Evolutionary conservation across 2,113 vertebrate genomes (phyloP), one percentile per base, ranked within the genome.

Genomic region (Solea senegalensis): DNA sequence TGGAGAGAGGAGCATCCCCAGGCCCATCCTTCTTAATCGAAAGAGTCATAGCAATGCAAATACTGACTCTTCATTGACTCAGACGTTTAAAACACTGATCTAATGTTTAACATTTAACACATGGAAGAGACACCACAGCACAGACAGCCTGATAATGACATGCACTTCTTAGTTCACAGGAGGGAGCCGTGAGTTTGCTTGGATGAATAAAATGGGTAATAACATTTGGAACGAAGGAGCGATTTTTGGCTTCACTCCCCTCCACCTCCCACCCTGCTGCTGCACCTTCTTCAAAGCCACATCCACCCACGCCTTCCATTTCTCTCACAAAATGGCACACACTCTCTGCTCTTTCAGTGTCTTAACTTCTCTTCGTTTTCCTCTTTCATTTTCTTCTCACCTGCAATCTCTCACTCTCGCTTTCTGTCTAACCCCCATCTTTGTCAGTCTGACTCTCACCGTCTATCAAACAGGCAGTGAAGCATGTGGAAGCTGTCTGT

Each of bases 31-130:
- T 86, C 73, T 80, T 83, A 70, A 86, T 88, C 82, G 86, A 71
- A 74, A 44, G 69, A 82, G 65, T 82, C 80, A 81, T 76, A 78
- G 82, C 71, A 74, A 86, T 87, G 75, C 84, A 85, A 86, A 88
- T 80, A 66, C 69, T 66, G 80, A 76, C 85, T 80, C 81, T 68
- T 64, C 75, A 80, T 80, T 76, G 83, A 87, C 76, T 81, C 74
- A 14, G 69, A 58, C 46, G 44, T 53, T 65, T 59, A 55, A 81
- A 83, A 66, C 66, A 75, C 57, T 52, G 52, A 77, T 74, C 72
- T 65, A 4, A 57, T 81, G 78, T 40, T 81, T 16, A 74, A 78
- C 40, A 73, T 79, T 76, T 52, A 62, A 72, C 63, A 74, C 54
- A 27, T 44, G 9, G 28, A 34, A 55, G 64, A 77, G 28, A 70